A percentile compares a stretch with the other conserved stretches of the same genome.
These are phyloP conservation scores for Scopus umbretta DNA, from an alignment of 2,113 vertebrate species.

Conservation along the genomic window DNA sequence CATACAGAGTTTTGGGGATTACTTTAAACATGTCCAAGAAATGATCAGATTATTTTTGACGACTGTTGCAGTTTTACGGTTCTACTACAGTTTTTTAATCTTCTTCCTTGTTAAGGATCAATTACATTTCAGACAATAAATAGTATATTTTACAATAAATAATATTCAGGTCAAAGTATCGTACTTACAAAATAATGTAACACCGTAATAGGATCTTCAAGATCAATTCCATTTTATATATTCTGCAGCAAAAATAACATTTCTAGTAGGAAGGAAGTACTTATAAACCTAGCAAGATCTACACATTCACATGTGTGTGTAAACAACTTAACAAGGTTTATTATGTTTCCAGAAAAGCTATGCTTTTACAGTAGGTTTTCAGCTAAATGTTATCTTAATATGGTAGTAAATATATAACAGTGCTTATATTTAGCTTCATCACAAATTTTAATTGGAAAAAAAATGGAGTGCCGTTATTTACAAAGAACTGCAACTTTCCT, in stretches of 20 bases:
- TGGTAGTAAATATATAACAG: constrained; percentile 67
- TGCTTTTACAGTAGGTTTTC: constrained; percentile 62
- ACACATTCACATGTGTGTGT: constrained; percentile 72
- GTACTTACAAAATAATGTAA: constrained; percentile 74
- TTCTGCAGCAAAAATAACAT: constrained; percentile 77
- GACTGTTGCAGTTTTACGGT: constrained; percentile 10
- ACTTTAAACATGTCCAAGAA: constrained; percentile 38
- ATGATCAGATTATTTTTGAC: constrained; percentile 1
- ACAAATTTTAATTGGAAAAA: constrained; percentile 29
- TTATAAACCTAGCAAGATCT: constrained; percentile 75
- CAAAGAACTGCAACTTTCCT: constrained; percentile 42
- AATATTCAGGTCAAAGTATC: constrained; percentile 60
- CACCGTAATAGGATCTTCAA: constrained; percentile 62
- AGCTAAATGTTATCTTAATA: constrained; percentile 65
- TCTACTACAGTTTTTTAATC: constrained; percentile 11
- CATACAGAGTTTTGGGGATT: not conserved
- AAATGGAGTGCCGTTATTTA: constrained; percentile 62
- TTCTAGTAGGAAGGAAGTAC: constrained; percentile 74
- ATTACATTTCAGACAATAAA: constrained; percentile 51
- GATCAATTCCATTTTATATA: constrained; percentile 68
- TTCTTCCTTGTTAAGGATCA: constrained; percentile 44
- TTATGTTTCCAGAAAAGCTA: constrained; percentile 70
- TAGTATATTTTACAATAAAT: constrained; percentile 65
- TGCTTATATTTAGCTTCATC: constrained; percentile 67
- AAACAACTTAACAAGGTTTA: constrained; percentile 75